phyloP scores from a whole-genome alignment of 1,140 invertebrate species.

The Nephila pilipes region DNA sequence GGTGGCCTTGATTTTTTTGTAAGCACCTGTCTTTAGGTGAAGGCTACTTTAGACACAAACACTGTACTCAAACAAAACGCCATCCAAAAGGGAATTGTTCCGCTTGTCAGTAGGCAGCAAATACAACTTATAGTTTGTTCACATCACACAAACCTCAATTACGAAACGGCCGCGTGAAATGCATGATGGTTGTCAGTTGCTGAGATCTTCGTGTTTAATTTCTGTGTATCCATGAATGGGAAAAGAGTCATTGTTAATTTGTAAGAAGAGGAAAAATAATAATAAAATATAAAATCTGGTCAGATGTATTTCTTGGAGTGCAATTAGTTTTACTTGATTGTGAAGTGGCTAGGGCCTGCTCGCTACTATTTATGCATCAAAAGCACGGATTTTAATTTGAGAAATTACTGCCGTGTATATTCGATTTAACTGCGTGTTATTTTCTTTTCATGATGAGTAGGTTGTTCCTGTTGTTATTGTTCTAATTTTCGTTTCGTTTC shows the following conservation, averaged over 20 bases:
- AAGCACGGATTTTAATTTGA: too few relatives aligned
- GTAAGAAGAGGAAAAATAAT: not conserved
- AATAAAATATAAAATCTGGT: not conserved
- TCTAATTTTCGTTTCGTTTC: too few relatives aligned
- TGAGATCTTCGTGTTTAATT: not conserved
- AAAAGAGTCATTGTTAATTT: not conserved
- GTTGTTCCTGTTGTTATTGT: not conserved
- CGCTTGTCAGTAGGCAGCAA: not conserved
- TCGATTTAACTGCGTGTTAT: too few relatives aligned
- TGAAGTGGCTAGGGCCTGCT: not conserved
- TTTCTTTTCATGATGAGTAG: not conserved
- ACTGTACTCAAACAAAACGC: not conserved
- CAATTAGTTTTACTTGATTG: not conserved
- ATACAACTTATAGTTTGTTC: not conserved
- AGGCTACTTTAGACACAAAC: not conserved
- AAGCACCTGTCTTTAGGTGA: slow-evolving; percentile 27
- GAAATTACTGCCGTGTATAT: not conserved
- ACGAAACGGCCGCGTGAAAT: not conserved
- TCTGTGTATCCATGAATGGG: not conserved
- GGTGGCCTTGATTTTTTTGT: not conserved
- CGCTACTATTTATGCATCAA: too few relatives aligned
- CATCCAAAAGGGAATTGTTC: not conserved
- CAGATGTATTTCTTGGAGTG: not conserved
- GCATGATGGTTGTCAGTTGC: not conserved
- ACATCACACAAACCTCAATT: not conserved